Base-by-base conservation (phyloP, 2,888 invertebrate genomes). In the Ophraella communa region DNA sequence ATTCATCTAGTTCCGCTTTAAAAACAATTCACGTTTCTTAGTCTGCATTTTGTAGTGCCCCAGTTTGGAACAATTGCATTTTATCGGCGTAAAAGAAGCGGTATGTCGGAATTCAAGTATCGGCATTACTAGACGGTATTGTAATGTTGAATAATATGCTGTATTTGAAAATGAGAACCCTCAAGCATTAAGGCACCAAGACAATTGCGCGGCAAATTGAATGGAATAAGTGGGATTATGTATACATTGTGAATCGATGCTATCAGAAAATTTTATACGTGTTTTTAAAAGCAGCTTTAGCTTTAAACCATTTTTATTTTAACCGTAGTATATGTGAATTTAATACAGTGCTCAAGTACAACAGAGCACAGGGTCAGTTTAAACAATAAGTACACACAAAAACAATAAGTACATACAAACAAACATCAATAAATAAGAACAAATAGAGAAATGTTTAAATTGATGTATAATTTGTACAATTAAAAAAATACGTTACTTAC, bases 61-160 rank as follows among this genome's bases (percentile, higher is more conserved):
- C 14, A 23, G 23, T 23, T 23, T 10, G 20, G 21, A 45, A 10
- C 30, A 52, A 27, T 30, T 52, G 53, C 20, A 35, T 53, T 35
- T 39, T 39, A 39, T 66, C 62, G 62, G 59, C 61, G 52, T 62
- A 59, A 65, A 69, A 66, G 58, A 65, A 68, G n/a, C 47, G 47
- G 47, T 47, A 47, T 47, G 23, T 47, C 21, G 21, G 23, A 23
- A 21, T 47, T 4, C 68, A 70, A 72, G 68, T 72, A 70, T 66
- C 66, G 45, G 57, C 53, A 55, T 56, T 65, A 64, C 60, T 66
- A 57, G 58, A 56, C 42, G 62, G 56, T 64, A 67, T 61, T 65
- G 66, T 66, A 65, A 65, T 68, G 66, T 70, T 65, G 68, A 70
- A 66, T 68, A 66, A 66, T 68, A 66, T 63, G 66, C 20, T 66